Evolutionary conservation across 1,140 invertebrate species (phyloP).

Genomic region (Myzus persicae): DNA sequence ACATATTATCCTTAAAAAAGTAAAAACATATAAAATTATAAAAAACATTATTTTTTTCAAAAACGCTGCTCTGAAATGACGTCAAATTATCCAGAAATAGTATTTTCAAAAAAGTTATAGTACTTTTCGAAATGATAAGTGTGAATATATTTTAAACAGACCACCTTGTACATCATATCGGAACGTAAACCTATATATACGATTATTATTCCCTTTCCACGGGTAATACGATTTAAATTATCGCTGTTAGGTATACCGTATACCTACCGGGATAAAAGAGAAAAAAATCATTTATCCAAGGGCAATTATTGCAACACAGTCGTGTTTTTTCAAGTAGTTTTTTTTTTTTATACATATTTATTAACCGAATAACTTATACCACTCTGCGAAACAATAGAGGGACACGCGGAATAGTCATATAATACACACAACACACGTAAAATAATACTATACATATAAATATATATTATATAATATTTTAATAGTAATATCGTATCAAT

Average conservation of each 20-base stretch:
- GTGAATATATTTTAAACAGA: neutral
- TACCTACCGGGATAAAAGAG: neutral
- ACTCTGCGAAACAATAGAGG: neutral
- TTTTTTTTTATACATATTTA: neutral
- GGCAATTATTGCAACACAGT: neutral
- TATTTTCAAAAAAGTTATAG: neutral
- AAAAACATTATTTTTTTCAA: neutral
- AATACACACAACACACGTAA: neutral
- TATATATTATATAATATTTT: too few relatives aligned
- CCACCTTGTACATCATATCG: neutral
- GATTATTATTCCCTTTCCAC: neutral
- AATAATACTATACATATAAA: neutral
- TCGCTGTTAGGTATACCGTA: neutral
- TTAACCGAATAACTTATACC: slow-evolving; percentile 1
- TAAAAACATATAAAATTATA: neutral
- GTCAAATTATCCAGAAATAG: neutral
- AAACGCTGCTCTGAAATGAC: neutral
- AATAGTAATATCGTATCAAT: neutral
- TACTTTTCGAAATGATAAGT: neutral
- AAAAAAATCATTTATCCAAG: neutral
- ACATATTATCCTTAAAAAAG: neutral
- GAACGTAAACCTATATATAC: neutral
- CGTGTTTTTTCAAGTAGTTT: neutral
- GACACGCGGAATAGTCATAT: neutral
- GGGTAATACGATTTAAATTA: neutral